A percentile compares a stretch with the other conserved stretches of the same genome.
Evolutionary conservation across 2,113 vertebrate genomes (phyloP).

Genomic region (Struthio camelus): DNA sequence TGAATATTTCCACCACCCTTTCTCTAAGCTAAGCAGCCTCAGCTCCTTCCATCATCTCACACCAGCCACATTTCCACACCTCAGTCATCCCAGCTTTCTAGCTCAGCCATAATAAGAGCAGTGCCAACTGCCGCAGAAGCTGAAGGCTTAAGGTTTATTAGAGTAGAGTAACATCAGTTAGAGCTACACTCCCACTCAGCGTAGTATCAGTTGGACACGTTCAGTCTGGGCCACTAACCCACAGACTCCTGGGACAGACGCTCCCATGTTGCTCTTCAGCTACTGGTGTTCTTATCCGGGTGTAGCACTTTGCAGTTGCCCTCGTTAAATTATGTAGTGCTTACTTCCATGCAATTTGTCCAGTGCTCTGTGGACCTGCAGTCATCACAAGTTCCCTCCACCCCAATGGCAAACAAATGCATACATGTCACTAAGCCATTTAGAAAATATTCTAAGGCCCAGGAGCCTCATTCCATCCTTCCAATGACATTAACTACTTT

Average conservation of each 20-base stretch:
- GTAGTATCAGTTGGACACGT: background rate
- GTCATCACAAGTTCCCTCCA: background rate
- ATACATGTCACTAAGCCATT: background rate
- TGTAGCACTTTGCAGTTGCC: background rate
- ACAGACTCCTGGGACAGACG: background rate
- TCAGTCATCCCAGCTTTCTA: accelerated
- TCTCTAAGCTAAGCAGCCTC: background rate
- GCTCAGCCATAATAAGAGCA: no score
- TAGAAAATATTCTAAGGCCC: background rate
- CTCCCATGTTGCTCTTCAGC: background rate
- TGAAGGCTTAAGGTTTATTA: background rate
- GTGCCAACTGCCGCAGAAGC: background rate
- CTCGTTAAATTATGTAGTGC: background rate
- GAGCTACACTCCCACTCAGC: no score
- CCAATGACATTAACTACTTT: background rate
- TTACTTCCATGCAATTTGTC: background rate
- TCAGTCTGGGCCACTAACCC: no score
- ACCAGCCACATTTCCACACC: background rate
- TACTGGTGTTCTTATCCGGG: background rate
- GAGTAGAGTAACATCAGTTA: no score
- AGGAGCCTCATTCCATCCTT: background rate
- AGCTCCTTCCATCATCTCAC: background rate
- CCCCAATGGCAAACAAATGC: background rate
- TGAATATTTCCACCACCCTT: background rate
- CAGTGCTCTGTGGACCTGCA: background rate